Evolutionary conservation across 1,140 invertebrate genomes (phyloP).

Genomic region (Cyrtorhinus lividipennis): DNA sequence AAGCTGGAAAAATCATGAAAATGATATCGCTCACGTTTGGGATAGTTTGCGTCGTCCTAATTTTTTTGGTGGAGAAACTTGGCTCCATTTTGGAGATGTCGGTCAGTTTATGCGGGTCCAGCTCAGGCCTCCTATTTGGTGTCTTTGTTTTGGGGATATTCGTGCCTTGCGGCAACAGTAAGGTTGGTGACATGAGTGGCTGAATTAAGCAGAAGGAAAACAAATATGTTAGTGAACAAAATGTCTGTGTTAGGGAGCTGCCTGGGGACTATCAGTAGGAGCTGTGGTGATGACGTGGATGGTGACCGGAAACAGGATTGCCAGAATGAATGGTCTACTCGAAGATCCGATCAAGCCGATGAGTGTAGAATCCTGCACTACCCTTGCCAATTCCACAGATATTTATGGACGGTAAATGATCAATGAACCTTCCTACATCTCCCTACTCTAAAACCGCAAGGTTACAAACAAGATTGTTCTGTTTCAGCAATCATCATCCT

Average conservation of each 20-base stretch:
- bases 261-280: slow-evolving; percentile 50
- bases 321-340: slow-evolving; percentile 46
- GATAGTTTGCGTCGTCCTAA: slow-evolving; percentile 41
- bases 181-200: background rate
- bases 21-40: slow-evolving; percentile 46
- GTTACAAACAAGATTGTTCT: too few species aligned
- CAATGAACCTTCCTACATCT: too few species aligned
- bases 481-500: too few species aligned
- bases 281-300: slow-evolving; percentile 65
- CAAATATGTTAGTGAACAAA: background rate
- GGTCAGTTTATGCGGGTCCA: slow-evolving; percentile 48
- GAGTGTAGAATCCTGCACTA: slow-evolving; percentile 19
- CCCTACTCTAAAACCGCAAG: too few species aligned
- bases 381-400: background rate
- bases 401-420: background rate
- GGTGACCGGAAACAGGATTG: slow-evolving; percentile 62
- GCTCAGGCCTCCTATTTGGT: slow-evolving; percentile 55
- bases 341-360: slow-evolving; percentile 28
- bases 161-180: slow-evolving; percentile 54
- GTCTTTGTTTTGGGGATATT: slow-evolving; percentile 65
- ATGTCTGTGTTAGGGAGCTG: slow-evolving; percentile 45
- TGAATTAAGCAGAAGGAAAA: background rate
- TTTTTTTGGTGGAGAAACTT: slow-evolving; percentile 53
- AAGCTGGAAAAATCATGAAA: slow-evolving; percentile 52
- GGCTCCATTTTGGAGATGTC: slow-evolving; percentile 47